phyloP scores from a whole-genome alignment of 2,113 vertebrate genomes.

The Mastomys natalensis region DNA sequence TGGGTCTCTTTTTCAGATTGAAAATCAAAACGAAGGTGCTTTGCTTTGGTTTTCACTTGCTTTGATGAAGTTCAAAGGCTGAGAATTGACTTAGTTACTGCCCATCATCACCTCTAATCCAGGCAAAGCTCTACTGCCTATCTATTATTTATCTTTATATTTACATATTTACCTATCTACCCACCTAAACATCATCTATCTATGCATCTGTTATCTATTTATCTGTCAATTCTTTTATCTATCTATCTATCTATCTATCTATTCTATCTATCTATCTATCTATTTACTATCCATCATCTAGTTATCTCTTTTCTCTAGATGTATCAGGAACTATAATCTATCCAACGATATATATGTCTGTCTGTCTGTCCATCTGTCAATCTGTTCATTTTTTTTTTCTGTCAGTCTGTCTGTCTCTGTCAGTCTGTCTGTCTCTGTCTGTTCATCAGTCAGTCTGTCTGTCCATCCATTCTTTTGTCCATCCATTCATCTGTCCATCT shows the following conservation, averaged over 20 bases:
- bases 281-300: no score
- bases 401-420: background rate
- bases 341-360: background rate
- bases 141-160: background rate
- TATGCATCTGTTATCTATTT: background rate
- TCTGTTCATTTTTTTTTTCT: background rate
- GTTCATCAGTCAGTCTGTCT: no score
- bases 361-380: no score
- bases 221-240: background rate
- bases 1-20: background rate
- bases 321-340: background rate
- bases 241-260: background rate
- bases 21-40: background rate
- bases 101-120: background rate
- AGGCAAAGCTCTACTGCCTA: background rate
- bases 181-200: background rate
- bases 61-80: conserved; percentile 29
- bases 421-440: no score
- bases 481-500: no score
- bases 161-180: background rate
- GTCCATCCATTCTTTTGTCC: no score
- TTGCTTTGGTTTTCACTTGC: conserved; percentile 45
- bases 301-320: no score
- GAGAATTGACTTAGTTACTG: background rate
- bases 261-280: background rate